Percentiles rank a stretch among this genome's conserved stretches.
These are phyloP conservation scores for Aphidoletes aphidimyza DNA, from an alignment of 2,888 invertebrate species.

Conservation along the genomic window DNA sequence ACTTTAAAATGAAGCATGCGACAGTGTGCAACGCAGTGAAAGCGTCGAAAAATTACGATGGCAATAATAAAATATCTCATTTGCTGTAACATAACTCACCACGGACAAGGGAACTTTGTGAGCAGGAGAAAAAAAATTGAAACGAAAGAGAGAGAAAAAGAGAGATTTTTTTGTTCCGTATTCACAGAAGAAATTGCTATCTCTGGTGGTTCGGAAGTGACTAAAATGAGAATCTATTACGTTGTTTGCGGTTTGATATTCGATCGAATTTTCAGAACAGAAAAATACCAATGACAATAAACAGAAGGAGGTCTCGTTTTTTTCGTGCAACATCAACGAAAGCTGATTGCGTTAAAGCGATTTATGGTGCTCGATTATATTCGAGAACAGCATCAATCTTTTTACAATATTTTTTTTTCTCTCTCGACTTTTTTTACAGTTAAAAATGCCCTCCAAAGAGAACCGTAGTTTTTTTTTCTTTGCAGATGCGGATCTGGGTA, in stretches of 20 bases:
- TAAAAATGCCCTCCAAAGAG: too few species aligned
- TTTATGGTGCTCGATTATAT: neutral
- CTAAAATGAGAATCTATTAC: conserved; percentile 7
- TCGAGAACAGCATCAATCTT: conserved; percentile 17
- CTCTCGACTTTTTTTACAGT: too few species aligned
- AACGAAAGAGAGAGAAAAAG: neutral
- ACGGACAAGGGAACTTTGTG: neutral
- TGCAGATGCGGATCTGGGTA: too few species aligned
- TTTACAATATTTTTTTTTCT: neutral
- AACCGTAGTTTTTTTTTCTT: too few species aligned
- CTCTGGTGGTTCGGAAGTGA: neutral
- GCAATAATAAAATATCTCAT: conserved; percentile 36
- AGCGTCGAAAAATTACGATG: conserved; percentile 3
- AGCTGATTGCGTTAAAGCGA: conserved; percentile 13
- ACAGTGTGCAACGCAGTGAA: neutral
- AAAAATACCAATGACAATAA: neutral
- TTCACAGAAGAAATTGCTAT: neutral
- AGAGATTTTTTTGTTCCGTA: neutral
- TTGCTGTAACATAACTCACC: conserved; percentile 14
- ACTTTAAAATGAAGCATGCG: neutral
- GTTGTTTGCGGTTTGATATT: neutral
- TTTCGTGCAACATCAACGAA: neutral
- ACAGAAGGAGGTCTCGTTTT: neutral
- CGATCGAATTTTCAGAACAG: neutral
- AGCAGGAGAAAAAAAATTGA: neutral